These are phyloP conservation scores for Zaprionus ghesquierei DNA, from an alignment of 1,140 invertebrate species.

Conservation along the genomic window DNA sequence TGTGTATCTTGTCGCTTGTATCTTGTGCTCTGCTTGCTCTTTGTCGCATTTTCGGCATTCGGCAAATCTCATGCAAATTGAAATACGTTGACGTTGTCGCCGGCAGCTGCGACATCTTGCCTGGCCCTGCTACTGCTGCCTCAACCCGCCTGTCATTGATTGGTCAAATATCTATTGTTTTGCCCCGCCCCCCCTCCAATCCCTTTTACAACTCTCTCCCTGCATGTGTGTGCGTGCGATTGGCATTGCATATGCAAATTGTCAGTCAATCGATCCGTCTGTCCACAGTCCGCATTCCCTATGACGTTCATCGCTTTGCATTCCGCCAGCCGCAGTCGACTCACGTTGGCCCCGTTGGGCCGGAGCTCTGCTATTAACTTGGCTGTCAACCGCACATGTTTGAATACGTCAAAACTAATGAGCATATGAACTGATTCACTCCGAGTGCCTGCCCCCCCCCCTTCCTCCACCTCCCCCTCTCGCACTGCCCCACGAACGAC, in stretches of 20 bases:
- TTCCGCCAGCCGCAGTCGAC: neutral
- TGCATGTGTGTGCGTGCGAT: neutral
- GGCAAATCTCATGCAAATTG: conserved; percentile 12
- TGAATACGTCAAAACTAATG: conserved; percentile 20
- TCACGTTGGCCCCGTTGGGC: neutral
- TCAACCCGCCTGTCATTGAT: neutral
- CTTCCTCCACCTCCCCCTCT: too few species aligned
- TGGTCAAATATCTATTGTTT: conserved; percentile 2
- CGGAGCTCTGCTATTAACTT: conserved; percentile 16
- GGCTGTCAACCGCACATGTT: conserved; percentile 25
- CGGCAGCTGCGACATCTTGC: neutral
- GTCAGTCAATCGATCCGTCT: neutral
- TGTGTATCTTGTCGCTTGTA: too few species aligned
- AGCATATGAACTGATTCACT: conserved; percentile 21
- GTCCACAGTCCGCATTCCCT: too few species aligned
- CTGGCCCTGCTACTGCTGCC: neutral
- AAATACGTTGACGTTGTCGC: conserved; percentile 5
- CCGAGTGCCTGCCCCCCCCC: neutral
- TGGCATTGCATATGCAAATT: conserved; percentile 17
- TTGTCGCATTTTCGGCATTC: neutral
- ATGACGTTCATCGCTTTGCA: conserved; percentile 2
- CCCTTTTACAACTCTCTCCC: neutral
- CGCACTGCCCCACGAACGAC: neutral
- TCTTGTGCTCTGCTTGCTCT: neutral
- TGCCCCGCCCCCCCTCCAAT: neutral